Evolutionary conservation across 1,140 invertebrate species (phyloP).

Genomic region (Cyrtorhinus lividipennis): DNA sequence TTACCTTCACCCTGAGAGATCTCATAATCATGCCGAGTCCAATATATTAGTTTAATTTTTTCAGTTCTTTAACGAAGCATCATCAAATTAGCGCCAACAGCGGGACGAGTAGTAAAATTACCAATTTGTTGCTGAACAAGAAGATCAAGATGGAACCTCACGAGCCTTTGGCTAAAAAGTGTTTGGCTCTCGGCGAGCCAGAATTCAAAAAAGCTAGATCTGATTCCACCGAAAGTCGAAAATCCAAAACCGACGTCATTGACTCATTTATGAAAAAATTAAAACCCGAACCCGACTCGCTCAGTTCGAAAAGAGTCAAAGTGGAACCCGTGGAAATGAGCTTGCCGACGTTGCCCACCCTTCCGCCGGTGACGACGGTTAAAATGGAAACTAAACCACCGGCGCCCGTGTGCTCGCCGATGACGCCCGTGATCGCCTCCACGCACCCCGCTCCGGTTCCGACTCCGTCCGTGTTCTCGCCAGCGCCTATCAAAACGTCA

Average conservation of each 20-base stretch:
- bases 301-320: background rate
- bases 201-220: background rate
- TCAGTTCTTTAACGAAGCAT: background rate
- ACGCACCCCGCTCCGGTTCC: background rate
- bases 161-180: slow-evolving; percentile 20
- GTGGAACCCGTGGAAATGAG: slow-evolving; percentile 4
- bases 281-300: background rate
- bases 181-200: slow-evolving; percentile 28
- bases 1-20: too few relatives aligned
- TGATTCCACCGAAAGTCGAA: slow-evolving; percentile 3
- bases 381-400: slow-evolving; percentile 23
- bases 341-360: slow-evolving; percentile 4
- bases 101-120: slow-evolving; percentile 9
- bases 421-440: background rate
- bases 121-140: background rate
- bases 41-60: background rate
- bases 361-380: slow-evolving; percentile 22
- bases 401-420: slow-evolving; percentile 22
- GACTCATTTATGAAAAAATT: background rate
- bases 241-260: background rate
- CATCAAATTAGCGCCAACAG: too few relatives aligned
- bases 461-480: background rate
- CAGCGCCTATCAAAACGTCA: slow-evolving; percentile 12
- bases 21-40: too few relatives aligned
- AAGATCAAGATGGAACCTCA: slow-evolving; percentile 7